A percentile compares a stretch with the other conserved stretches of the same genome.
Conservation (phyloP, 1,140 invertebrate species). For the Magallana ariakensis region DNA sequence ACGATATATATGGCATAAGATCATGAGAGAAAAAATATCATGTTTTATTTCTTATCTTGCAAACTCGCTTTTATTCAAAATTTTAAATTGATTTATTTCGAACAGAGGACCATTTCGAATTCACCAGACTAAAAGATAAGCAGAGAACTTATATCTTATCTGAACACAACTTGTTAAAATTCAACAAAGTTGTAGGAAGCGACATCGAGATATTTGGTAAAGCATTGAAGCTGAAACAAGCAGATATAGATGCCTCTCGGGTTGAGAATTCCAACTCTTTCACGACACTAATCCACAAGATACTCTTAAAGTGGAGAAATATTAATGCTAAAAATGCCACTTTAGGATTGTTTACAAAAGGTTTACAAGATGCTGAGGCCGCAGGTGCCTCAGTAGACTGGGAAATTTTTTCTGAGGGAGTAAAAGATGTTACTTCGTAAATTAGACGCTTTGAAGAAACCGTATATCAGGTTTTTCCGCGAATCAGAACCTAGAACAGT, state of each 20-base stretch:
- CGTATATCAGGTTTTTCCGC: too few species aligned
- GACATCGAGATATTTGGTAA: not conserved
- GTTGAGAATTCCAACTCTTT: not conserved
- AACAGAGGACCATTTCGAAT: not conserved
- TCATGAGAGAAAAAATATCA: too few species aligned
- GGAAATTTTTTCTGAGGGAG: not conserved
- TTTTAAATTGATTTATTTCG: not conserved
- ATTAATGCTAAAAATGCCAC: not conserved
- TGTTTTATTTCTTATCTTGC: too few species aligned
- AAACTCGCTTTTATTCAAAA: too few species aligned
- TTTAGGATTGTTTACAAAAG: not conserved
- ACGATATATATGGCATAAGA: too few species aligned
- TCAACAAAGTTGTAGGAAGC: slow-evolving; percentile 9
- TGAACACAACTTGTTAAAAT: not conserved
- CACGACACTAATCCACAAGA: not conserved
- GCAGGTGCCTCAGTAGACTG: not conserved
- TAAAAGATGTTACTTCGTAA: not conserved
- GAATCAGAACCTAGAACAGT: too few species aligned
- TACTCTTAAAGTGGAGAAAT: not conserved
- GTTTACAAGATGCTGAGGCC: not conserved
- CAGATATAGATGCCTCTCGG: not conserved
- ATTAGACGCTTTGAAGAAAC: too few species aligned
- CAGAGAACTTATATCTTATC: not conserved
- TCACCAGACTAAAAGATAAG: not conserved
- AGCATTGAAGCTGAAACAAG: not conserved